Base-by-base conservation (phyloP, 2,888 invertebrate genomes). In the Catocala sponsa region DNA sequence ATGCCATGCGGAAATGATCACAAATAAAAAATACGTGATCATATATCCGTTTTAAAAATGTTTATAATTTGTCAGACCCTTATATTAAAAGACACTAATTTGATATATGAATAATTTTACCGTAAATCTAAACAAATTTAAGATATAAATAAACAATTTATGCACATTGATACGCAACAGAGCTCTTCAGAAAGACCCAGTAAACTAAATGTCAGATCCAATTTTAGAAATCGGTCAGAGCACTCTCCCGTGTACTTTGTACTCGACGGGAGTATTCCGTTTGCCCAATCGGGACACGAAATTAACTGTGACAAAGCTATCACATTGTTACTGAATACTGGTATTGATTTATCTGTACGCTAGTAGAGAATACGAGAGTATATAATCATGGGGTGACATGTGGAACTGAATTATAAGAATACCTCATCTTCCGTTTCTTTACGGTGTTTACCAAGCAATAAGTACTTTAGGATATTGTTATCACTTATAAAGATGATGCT, bases 171-270 rank as follows among this genome's bases (percentile, higher is more conserved):
- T 51, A 68, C 58, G 54, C 59, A 63, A 59, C 52, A 55, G 58
- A 58, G 63, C 64, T 51, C n/a, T 71, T 53, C 63, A 74, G 70
- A 75, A 66, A 81, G 80, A 78, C 76, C 78, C 70, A 81, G 79
- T 81, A 80, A 85, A 81, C 82, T 76, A 87, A 89, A 90, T 88
- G 87, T 82, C 84, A 78, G 72, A 74, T 84, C 83, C 85, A 87
- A 86, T 86, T 90, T 89, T 88, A 90, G 91, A 91, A 86, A 81
- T 87, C 89, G 87, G 88, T 86, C 89, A 86, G 68, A 82, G 83
- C 80, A 78, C 84, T 85, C 80, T 66, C 59, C 55, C 59, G 64
- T 76, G 76, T 79, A 73, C 73, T 75, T 73, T 73, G 74, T 59
- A 69, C 76, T 69, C 70, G 33, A 64, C 63, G 64, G 64, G 73